These are phyloP conservation scores for Agrochola circellaris DNA, from an alignment of 2,888 invertebrate genomes.

Conservation along the genomic window DNA sequence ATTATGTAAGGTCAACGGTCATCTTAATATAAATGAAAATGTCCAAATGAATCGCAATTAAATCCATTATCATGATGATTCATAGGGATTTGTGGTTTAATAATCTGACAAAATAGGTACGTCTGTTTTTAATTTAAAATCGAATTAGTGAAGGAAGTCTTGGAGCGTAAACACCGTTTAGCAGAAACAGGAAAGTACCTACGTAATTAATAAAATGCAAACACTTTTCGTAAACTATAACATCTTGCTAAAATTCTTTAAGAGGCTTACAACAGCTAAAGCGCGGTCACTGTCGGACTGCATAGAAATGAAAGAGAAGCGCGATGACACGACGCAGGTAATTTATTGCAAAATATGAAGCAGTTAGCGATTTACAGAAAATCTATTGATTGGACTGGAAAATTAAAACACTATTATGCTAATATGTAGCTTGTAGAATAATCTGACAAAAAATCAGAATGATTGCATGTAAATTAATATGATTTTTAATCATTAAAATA, in stretches of 20 bases:
- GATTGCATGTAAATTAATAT: too few relatives aligned
- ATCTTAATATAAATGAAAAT: conserved; percentile 29
- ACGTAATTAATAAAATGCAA: not conserved
- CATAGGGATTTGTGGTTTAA: conserved; percentile 15
- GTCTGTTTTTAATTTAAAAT: conserved; percentile 32
- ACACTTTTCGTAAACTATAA: not conserved
- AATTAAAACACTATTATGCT: too few relatives aligned
- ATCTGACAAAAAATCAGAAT: too few relatives aligned
- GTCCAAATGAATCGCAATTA: conserved; percentile 28
- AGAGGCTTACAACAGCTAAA: too few relatives aligned
- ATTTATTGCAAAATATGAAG: too few relatives aligned
- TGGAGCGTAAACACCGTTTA: not conserved
- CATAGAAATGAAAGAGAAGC: too few relatives aligned
- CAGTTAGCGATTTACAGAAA: too few relatives aligned
- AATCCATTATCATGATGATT: conserved; percentile 37
- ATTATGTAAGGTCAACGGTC: conserved; percentile 20
- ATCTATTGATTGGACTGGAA: too few relatives aligned
- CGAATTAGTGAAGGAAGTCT: conserved; percentile 14
- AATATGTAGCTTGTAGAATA: too few relatives aligned
- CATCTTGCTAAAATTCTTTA: not conserved
- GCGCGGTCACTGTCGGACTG: too few relatives aligned
- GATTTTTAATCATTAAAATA: too few relatives aligned
- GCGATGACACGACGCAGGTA: too few relatives aligned
- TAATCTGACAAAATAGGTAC: conserved; percentile 40
- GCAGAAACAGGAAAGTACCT: not conserved